These are phyloP conservation scores for Isurus oxyrinchus DNA, from an alignment of 2,113 vertebrate genomes.

Conservation along the genomic window DNA sequence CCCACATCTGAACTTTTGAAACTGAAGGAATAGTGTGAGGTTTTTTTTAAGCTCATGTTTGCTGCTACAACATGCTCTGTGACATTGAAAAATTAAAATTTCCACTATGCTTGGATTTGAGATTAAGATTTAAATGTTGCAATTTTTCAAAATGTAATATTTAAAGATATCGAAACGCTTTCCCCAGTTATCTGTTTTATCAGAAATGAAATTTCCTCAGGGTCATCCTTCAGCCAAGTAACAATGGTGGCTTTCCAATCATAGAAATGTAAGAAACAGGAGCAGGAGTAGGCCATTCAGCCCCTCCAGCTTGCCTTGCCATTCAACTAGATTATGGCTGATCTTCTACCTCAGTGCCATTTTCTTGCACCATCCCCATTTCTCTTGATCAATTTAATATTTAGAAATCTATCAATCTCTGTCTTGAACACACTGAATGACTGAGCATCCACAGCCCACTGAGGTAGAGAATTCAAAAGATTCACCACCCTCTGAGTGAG, in stretches of 20 bases:
- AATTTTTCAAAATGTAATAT: not conserved
- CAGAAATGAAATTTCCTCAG: not conserved
- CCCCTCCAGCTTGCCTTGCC: too few species aligned
- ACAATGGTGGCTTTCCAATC: not conserved
- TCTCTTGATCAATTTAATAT: too few species aligned
- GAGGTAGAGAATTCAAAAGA: too few species aligned
- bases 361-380: too few species aligned
- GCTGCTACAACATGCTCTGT: not conserved
- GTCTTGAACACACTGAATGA: too few species aligned
- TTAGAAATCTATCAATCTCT: too few species aligned
- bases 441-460: too few species aligned
- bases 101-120: not conserved
- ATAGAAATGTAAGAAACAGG: not conserved
- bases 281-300: too few species aligned
- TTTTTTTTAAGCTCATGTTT: not conserved
- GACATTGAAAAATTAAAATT: constrained; percentile 46
- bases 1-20: not conserved
- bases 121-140: not conserved
- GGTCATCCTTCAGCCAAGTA: not conserved
- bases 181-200: not conserved
- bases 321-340: too few species aligned
- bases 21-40: not conserved
- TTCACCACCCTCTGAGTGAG: too few species aligned
- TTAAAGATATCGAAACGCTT: not conserved
- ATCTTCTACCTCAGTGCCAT: too few species aligned